A percentile compares a stretch with the other conserved stretches of the same genome.
These are phyloP conservation scores for Chrysotoxum bicinctum DNA, from an alignment of 2,888 invertebrate genomes.

Conservation along the genomic window DNA sequence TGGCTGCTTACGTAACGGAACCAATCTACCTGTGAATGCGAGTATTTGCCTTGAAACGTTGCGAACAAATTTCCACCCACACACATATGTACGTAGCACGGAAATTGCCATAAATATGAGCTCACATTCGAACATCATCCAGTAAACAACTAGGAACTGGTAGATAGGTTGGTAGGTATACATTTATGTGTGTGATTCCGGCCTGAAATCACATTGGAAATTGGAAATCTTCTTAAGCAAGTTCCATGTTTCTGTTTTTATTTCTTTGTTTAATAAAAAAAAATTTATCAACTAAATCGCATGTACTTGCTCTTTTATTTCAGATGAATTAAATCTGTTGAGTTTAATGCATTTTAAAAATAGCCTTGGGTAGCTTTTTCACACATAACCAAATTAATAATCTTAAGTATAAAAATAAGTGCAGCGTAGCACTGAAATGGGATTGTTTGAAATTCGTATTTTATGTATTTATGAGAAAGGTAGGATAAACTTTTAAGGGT, in stretches of 20 bases:
- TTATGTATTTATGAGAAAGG: no score
- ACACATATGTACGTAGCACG: neutral
- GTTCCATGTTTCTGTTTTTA: neutral
- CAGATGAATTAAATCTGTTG: no score
- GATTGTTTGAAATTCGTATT: no score
- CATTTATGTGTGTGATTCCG: neutral
- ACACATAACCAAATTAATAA: no score
- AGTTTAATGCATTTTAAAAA: no score
- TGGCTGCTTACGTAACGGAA: constrained; percentile 24
- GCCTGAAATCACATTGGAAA: neutral
- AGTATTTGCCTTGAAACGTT: constrained; percentile 6
- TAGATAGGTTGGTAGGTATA: neutral
- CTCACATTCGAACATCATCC: constrained; percentile 2
- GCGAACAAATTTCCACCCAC: constrained; percentile 12
- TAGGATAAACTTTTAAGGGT: no score
- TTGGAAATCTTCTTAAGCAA: neutral
- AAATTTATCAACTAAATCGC: neutral
- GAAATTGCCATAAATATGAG: constrained; percentile 21
- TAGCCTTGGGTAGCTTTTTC: no score
- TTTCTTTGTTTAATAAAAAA: neutral
- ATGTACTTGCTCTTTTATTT: no score
- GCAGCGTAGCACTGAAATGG: no score
- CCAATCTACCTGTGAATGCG: constrained; percentile 8
- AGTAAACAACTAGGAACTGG: neutral
- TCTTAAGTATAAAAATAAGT: no score